Conservation (phyloP, 2,888 invertebrate genomes). For the Hyposoter dolosus region DNA sequence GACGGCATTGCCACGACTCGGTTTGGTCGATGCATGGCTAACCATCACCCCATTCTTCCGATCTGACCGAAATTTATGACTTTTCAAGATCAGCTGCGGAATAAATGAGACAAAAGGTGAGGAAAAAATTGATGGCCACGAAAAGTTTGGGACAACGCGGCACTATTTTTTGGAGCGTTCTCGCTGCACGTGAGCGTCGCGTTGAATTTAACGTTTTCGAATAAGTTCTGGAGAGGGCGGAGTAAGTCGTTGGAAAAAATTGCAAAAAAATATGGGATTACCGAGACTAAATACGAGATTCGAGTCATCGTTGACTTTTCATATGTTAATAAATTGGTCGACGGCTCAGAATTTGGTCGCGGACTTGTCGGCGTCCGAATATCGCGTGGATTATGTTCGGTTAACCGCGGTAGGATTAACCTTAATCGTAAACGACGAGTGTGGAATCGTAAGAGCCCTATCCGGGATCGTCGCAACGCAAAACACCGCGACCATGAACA, state of each 20-base stretch:
- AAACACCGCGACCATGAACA: constrained; percentile 25
- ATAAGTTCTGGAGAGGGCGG: too few species aligned
- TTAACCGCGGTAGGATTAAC: constrained; percentile 50
- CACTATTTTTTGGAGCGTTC: not conserved
- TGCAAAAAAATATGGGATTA: not conserved
- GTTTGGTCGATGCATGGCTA: too few species aligned
- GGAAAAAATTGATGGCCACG: not conserved
- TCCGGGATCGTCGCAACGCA: constrained; percentile 22
- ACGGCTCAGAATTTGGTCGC: constrained; percentile 11
- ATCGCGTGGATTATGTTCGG: constrained; percentile 41
- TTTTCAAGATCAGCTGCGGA: too few species aligned
- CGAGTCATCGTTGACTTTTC: constrained; percentile 19
- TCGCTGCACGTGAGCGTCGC: too few species aligned
- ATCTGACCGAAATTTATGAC: too few species aligned
- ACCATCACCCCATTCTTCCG: too few species aligned
- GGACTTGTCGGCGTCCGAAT: constrained; percentile 16
- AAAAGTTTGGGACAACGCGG: not conserved
- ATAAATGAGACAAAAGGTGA: too few species aligned
- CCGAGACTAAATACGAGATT: constrained; percentile 24
- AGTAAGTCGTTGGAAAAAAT: not conserved
- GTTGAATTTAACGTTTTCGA: too few species aligned
- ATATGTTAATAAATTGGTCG: constrained; percentile 57
- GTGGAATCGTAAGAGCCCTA: constrained; percentile 32
- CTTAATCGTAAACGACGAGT: constrained; percentile 65
- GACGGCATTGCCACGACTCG: too few species aligned